Evolutionary conservation across 2,888 invertebrate species (phyloP), one percentile per base, ranked within the genome.

Genomic region (Sinhomidia bicolor): DNA sequence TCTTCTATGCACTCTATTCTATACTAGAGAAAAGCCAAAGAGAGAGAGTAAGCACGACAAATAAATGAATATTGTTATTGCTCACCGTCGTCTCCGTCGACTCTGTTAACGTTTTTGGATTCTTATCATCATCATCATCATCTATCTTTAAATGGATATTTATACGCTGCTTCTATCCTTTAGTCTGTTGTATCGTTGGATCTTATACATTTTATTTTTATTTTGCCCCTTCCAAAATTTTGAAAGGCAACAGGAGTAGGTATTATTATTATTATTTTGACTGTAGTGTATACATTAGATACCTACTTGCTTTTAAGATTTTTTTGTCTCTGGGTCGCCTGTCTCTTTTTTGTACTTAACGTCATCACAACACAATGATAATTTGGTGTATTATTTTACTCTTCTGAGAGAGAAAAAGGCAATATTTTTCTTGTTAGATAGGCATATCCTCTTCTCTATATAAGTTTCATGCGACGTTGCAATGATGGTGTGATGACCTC

Each of bases 401-500:
- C n/a, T 20, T 41, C 44, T 2, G 44, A 71, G 41, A 41, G 5
- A 68, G 41, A 14, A 20, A 12, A 23, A 41, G 7, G 23, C n/a
- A n/a, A n/a, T n/a, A n/a, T 41, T 20, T 44, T 41, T 47, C 36
- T 17, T 36, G 68, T n/a, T 17, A 36, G 1, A 9, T n/a, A 6
- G 20, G n/a, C n/a, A n/a, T n/a, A n/a, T n/a, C n/a, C 68, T 68
- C 62, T 29, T 17, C 36, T 68, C 68, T 6, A 29, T 17, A 17
- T 68, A 36, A 17, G 68, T 68, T 36, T 17, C 74, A 78, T 51
- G 47, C 36, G 78, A n/a, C n/a, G n/a, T n/a, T n/a, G n/a, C n/a
- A n/a, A n/a, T n/a, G n/a, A n/a, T n/a, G n/a, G n/a, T n/a, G 78
- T 78, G 74, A 29, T 74, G 47, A 74, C 78, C 78, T 23, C 78